Evolutionary conservation across 2,888 invertebrate species (phyloP), one percentile per base, ranked within the genome.

Genomic region (Gymnoscelis rufifasciata): DNA sequence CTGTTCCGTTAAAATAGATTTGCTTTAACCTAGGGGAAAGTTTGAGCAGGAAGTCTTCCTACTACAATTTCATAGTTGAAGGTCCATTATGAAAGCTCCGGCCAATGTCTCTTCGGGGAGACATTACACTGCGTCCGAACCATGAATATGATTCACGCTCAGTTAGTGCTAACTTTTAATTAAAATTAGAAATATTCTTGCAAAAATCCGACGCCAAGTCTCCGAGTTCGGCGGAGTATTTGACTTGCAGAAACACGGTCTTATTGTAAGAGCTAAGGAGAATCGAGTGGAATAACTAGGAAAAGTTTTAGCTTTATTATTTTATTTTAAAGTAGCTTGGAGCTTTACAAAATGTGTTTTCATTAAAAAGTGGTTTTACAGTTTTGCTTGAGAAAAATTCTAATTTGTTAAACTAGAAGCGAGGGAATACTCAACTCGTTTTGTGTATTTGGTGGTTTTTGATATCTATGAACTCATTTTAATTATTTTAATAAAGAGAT

Each of bases 121-220:
- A 56, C 70, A 66, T 78, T 72, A 66, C 52, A 56, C 58, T 62
- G 62, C 63, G 56, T 57, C 60, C 51, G 59, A 59, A 61, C 67
- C 56, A 60, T 69, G 74, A 70, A 72, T 73, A 78, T 78, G 74
- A 77, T 77, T 74, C 74, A 72, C 69, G 58, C 59, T 62, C 63
- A 60, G 67, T 58, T 57, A 41, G 64, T 62, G 62, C 64, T 66
- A 73, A 74, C 64, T 77, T 83, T 78, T 80, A 80, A 82, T 83
- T 82, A 81, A 79, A 81, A 75, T 70, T 73, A 67, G 67, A 64
- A 64, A 67, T 67, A 68, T 66, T 64, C 62, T 52, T 48, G 60
- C 60, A 69, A 73, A 77, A 74, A 71, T 67, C 54, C 56, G 23
- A 43, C 50, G 56, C 43, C 43, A 50, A 54, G 51, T 54, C 51